phyloP scores from a whole-genome alignment of 1,140 invertebrate species.

The Penaeus japonicus region DNA sequence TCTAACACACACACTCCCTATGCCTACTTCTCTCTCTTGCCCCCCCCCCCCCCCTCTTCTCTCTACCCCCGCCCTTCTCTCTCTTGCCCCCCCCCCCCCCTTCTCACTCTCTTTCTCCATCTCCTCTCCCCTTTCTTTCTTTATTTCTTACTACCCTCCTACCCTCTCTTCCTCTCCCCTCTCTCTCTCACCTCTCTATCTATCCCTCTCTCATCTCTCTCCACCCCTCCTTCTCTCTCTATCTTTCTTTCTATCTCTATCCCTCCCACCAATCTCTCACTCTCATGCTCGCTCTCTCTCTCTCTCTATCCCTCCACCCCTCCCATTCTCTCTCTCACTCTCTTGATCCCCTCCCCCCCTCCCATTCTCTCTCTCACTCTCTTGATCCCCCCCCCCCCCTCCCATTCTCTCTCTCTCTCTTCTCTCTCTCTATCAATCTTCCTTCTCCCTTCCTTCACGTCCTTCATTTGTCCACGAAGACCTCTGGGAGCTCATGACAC shows the following conservation, averaged over 20 bases:
- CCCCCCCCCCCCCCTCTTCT: background rate
- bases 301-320: no score
- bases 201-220: no score
- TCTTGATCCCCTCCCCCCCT: background rate
- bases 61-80: background rate
- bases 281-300: no score
- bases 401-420: background rate
- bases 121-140: background rate
- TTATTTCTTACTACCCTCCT: background rate
- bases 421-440: background rate
- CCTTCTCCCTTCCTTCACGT: background rate
- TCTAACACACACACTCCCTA: no score
- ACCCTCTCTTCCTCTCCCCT: background rate
- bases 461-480: constrained; percentile 47
- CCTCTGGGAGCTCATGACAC: constrained; percentile 48
- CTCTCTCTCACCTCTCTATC: background rate
- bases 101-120: background rate
- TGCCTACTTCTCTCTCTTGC: background rate
- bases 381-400: no score
- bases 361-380: background rate
- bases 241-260: no score
- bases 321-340: background rate
- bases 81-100: background rate
- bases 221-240: no score
- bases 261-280: no score